These are phyloP conservation scores for Dysmachus trigonus DNA, from an alignment of 2,888 invertebrate genomes.

Conservation along the genomic window DNA sequence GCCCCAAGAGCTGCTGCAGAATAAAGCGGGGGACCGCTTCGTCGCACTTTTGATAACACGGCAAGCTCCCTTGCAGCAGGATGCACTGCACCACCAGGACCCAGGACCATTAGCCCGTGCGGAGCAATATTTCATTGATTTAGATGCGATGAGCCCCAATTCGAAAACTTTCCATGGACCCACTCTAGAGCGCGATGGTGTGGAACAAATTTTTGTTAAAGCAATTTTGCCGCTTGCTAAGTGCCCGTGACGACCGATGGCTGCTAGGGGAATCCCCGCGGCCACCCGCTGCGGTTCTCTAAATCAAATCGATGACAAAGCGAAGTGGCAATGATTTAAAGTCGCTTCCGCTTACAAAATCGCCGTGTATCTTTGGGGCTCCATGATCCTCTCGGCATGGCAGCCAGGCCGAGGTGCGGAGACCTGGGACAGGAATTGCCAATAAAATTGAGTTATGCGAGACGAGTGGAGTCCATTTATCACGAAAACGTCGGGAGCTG, in stretches of 20 bases:
- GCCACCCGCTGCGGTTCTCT: not conserved
- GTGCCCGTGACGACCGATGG: not conserved
- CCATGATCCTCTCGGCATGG: not conserved
- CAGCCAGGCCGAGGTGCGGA: not conserved
- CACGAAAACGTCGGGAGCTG: not conserved
- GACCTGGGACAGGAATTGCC: not conserved
- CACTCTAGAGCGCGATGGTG: not conserved
- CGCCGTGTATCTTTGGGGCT: not conserved
- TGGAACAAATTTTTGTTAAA: not conserved
- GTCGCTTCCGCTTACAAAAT: not conserved
- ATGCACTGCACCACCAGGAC: not conserved
- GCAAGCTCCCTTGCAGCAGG: not conserved
- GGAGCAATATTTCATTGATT: not conserved
- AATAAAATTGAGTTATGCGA: slow-evolving; percentile 26
- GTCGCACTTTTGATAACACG: not conserved
- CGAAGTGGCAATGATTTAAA: not conserved
- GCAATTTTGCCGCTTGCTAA: not conserved
- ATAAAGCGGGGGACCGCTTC: not conserved
- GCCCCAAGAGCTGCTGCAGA: not conserved
- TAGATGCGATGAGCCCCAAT: not conserved
- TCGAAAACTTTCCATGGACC: not conserved
- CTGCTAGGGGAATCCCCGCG: not conserved
- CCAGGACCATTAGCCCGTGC: not conserved
- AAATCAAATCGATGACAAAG: not conserved
- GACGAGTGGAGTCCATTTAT: not conserved